Evolutionary conservation across 2,113 vertebrate species (phyloP).

Genomic region (Bolborhynchus lineola): DNA sequence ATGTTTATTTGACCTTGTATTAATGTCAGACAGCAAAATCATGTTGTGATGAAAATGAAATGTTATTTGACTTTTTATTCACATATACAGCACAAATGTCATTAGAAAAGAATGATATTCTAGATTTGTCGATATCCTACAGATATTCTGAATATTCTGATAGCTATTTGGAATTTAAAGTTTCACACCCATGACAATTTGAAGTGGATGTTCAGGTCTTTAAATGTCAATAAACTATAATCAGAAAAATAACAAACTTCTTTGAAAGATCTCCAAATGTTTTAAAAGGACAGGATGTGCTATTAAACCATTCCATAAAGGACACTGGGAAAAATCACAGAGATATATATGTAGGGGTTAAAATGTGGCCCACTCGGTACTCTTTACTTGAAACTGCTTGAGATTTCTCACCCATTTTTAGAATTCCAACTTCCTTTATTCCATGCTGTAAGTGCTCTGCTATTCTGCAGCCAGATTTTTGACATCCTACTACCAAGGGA

Average conservation of each 20-base stretch:
- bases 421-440: background rate
- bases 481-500: background rate
- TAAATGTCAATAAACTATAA: background rate
- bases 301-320: background rate
- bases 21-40: constrained; percentile 65
- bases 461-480: background rate
- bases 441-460: background rate
- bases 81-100: constrained; percentile 25
- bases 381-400: background rate
- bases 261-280: background rate
- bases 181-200: background rate
- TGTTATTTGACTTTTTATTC: constrained; percentile 67
- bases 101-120: constrained; percentile 26
- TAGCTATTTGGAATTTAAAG: background rate
- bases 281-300: background rate
- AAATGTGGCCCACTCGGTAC: background rate
- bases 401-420: background rate
- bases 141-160: background rate
- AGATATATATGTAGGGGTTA: background rate
- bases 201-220: background rate
- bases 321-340: background rate
- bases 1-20: constrained; percentile 72
- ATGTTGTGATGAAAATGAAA: constrained; percentile 67
- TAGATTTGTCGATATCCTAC: background rate
- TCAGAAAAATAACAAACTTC: background rate